Evolutionary conservation across 2,113 vertebrate species (phyloP).

Genomic region (Tylochromis polylepis): DNA sequence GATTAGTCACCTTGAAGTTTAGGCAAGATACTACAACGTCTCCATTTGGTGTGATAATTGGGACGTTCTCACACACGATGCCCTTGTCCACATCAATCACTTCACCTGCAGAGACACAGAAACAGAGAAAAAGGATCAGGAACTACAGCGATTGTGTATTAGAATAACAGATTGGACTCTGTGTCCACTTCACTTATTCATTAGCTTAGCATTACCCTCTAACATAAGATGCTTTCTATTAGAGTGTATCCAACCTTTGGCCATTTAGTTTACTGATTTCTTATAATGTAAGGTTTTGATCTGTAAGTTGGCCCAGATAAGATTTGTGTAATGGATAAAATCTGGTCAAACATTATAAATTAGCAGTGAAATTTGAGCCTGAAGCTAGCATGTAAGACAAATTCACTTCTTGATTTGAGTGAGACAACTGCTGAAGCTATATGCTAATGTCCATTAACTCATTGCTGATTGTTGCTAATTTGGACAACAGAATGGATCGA

Average conservation of each 20-base stretch:
- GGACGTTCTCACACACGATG: conserved; percentile 94
- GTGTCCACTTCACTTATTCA: background rate
- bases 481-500: fast-evolving
- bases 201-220: background rate
- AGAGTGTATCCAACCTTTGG: background rate
- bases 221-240: background rate
- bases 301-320: background rate
- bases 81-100: conserved; percentile 97
- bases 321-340: background rate
- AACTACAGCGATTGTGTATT: background rate
- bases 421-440: fast-evolving
- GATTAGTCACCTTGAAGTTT: conserved; percentile 78
- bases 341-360: background rate
- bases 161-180: background rate
- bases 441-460: background rate
- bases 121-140: background rate
- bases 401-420: background rate
- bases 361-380: background rate
- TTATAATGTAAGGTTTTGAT: background rate
- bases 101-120: conserved; percentile 74
- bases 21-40: conserved; percentile 94
- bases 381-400: background rate
- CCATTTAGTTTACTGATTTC: background rate
- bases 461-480: background rate
- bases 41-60: conserved; percentile 95